These are phyloP conservation scores for Coregonus ussuriensis DNA, from an alignment of 2,797 vertebrate species.

Conservation along the genomic window DNA sequence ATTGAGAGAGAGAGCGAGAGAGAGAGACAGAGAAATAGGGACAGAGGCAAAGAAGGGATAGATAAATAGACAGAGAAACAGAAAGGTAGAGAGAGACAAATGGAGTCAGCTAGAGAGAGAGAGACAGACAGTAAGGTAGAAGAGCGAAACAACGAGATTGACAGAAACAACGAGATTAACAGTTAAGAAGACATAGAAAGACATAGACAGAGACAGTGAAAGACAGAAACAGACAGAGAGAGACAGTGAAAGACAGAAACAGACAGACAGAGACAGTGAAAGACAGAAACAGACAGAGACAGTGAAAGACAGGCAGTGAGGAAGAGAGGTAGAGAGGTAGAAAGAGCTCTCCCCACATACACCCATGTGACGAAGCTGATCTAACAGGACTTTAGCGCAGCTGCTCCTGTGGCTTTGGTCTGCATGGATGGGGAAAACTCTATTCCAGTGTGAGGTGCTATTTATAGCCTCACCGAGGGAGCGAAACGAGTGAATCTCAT, in stretches of 20 bases:
- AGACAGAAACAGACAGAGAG: conserved; percentile 30
- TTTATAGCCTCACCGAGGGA: conserved; percentile 74
- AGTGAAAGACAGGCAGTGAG: neutral
- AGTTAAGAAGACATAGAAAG: no score
- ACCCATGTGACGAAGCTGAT: conserved; percentile 67
- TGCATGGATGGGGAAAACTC: conserved; percentile 75
- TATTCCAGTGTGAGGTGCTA: conserved; percentile 72
- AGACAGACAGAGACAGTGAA: conserved; percentile 12
- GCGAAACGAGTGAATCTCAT: conserved; percentile 66
- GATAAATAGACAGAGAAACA: no score
- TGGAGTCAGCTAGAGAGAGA: no score
- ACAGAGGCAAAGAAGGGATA: no score
- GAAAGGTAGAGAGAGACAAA: no score
- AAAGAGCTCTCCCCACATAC: conserved; percentile 37
- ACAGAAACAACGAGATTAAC: no score
- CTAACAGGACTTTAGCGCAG: conserved; percentile 76
- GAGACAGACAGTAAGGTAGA: neutral
- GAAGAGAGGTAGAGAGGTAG: conserved; percentile 10
- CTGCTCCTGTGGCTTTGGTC: conserved; percentile 75
- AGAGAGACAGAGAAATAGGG: neutral
- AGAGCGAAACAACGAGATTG: no score
- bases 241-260: conserved; percentile 7
- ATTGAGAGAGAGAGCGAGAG: no score
- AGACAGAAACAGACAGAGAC: no score
- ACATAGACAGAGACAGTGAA: neutral